Conservation (phyloP, 1,140 invertebrate genomes). For the Drosophila obscura region DNA sequence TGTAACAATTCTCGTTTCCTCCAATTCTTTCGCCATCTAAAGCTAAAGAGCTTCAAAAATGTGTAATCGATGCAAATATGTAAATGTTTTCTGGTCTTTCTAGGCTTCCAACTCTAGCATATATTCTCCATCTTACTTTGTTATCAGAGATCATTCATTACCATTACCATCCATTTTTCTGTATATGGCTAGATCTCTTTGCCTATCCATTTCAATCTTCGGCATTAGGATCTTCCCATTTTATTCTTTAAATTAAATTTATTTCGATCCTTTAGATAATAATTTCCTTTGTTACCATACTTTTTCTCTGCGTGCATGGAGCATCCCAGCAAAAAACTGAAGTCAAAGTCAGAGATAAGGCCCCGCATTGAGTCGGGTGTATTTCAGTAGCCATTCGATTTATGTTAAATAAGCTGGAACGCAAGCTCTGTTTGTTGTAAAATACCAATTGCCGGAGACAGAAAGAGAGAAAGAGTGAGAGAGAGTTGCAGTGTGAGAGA, state of each 20-base stretch:
- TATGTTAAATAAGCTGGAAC: constrained; percentile 80
- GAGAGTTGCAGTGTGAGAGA: background rate
- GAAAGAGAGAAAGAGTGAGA: background rate
- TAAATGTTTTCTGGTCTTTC: no score
- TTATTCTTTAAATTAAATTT: no score
- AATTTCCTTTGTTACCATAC: background rate
- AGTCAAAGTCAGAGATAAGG: constrained; percentile 49
- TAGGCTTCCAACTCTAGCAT: no score
- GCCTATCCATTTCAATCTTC: no score
- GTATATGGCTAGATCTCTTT: no score
- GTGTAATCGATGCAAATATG: no score
- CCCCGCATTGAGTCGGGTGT: constrained; percentile 41
- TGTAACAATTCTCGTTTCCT: background rate
- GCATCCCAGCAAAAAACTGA: constrained; percentile 19
- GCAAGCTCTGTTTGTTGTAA: constrained; percentile 76
- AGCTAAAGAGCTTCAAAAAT: no score
- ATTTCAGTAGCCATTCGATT: constrained; percentile 81
- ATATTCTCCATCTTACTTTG: no score
- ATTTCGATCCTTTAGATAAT: no score
- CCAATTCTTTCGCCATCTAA: background rate
- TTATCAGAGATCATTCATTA: background rate
- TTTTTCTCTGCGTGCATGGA: constrained; percentile 27
- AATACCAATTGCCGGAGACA: constrained; percentile 69
- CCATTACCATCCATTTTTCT: background rate
- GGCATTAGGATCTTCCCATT: background rate